These are phyloP conservation scores for Drosophila fulvimacula DNA, from an alignment of 2,888 invertebrate genomes.

Conservation along the genomic window DNA sequence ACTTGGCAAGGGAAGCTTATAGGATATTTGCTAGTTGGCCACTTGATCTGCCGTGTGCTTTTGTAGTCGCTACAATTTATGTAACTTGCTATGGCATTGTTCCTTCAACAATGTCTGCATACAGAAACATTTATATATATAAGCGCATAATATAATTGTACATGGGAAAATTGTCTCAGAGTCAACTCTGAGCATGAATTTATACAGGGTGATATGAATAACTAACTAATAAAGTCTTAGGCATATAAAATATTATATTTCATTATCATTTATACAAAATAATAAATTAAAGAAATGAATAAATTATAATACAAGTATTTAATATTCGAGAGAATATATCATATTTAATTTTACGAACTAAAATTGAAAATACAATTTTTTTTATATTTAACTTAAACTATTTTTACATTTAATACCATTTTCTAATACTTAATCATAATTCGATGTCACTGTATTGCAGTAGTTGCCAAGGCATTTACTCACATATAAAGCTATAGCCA, in stretches of 20 bases:
- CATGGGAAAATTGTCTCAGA: slow-evolving; percentile 52
- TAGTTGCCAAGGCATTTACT: slow-evolving; percentile 34
- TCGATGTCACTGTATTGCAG: slow-evolving; percentile 40
- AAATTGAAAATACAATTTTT: no score
- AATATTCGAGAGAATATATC: background rate
- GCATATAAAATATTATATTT: background rate
- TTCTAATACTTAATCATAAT: background rate
- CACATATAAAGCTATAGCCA: slow-evolving; percentile 1
- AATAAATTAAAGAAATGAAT: background rate
- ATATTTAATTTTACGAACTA: no score
- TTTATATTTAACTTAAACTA: background rate
- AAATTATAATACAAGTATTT: background rate
- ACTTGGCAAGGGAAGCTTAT: background rate
- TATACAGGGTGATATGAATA: slow-evolving; percentile 56
- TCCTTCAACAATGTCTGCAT: slow-evolving; percentile 56
- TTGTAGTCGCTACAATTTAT: slow-evolving; percentile 7
- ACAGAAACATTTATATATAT: background rate
- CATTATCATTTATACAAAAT: background rate
- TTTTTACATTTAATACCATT: no score
- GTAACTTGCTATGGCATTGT: slow-evolving; percentile 37
- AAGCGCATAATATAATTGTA: slow-evolving; percentile 36
- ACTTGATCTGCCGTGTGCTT: background rate
- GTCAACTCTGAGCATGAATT: slow-evolving; percentile 11
- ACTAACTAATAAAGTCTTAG: background rate
- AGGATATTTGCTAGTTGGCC: slow-evolving; percentile 1